Conservation (phyloP, 2,797 vertebrate species). For the Trematomus bernacchii region DNA sequence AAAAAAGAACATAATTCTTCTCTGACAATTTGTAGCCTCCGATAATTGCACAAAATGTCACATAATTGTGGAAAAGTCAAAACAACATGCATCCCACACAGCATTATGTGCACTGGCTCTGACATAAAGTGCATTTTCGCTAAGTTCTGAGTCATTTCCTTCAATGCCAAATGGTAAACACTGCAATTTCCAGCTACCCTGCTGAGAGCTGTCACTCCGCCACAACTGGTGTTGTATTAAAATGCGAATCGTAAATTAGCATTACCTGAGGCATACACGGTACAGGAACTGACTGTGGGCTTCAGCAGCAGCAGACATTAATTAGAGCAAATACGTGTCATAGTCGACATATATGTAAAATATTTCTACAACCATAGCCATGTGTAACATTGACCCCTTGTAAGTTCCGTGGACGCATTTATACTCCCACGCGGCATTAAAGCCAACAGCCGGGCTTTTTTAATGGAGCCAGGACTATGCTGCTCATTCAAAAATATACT, state of each 20-base stretch:
- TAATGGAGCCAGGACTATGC: constrained; percentile 58
- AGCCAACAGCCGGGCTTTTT: constrained; percentile 41
- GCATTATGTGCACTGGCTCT: constrained; percentile 62
- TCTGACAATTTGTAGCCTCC: constrained; percentile 65
- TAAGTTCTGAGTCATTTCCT: constrained; percentile 77
- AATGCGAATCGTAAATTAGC: constrained; percentile 75
- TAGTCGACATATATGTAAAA: constrained; percentile 64
- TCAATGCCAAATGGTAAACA: constrained; percentile 78
- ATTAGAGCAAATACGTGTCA: constrained; percentile 78
- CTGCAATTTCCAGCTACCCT: constrained; percentile 73
- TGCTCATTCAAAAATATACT: constrained; percentile 78
- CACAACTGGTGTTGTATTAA: constrained; percentile 69
- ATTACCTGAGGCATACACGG: constrained; percentile 71
- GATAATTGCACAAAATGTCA: constrained; percentile 81
- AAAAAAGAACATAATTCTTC: constrained; percentile 53
- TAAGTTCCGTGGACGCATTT: constrained; percentile 60
- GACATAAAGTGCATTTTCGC: constrained; percentile 72
- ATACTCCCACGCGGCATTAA: constrained; percentile 55
- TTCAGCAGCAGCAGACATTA: constrained; percentile 69
- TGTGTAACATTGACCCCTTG: constrained; percentile 73
- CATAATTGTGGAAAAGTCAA: constrained; percentile 78
- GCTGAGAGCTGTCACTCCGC: constrained; percentile 77
- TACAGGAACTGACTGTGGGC: constrained; percentile 48
- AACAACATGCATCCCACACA: constrained; percentile 76
- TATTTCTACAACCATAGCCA: constrained; percentile 64